Evolutionary conservation across 2,888 invertebrate genomes (phyloP), one percentile per base, ranked within the genome.

Genomic region (Xestia xanthographa): DNA sequence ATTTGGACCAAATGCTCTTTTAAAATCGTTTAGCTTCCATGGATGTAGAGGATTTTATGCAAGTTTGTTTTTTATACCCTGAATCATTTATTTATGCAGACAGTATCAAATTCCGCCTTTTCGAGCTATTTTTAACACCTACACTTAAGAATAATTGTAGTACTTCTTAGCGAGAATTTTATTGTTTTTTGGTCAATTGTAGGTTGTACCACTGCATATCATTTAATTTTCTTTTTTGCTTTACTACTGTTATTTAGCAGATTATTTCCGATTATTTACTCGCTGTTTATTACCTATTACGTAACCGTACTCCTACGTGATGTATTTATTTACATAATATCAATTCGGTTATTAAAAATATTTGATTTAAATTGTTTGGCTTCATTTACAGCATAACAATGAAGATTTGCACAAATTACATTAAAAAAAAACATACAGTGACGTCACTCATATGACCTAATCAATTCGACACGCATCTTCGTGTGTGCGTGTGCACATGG

Each of bases 401-500:
- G 17, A 58, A 65, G 14, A 63, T 48, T 34, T 53, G 14, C 26
- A 38, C n/a, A 67, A 34, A 65, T 56, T 50, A 34, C 20, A 20
- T 29, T 11, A 14, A 62, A 65, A 65, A 65, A 74, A 68, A 72
- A 72, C 72, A 41, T 34, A 77, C 20, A 79, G 77, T 72, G 77
- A 68, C 70, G 66, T 81, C 66, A 71, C 45, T 26, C 69, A 83
- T 70, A 79, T 86, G 75, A 86, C 75, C 75, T 85, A 88, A 90
- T 87, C 89, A 88, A 90, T 91, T 87, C 83, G 84, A 89, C 87
- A 83, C 86, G 89, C 80, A 84, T 84, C 67, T 76, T 63, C 50
- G 66, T 77, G 82, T 85, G 78, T 85, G 89, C 91, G 90, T 89
- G 87, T 85, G 79, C 83, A 70, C 83, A 86, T 81, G 80, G 87